Base-by-base conservation (phyloP, 2,797 vertebrate species). In the Crenuchus spilurus region DNA sequence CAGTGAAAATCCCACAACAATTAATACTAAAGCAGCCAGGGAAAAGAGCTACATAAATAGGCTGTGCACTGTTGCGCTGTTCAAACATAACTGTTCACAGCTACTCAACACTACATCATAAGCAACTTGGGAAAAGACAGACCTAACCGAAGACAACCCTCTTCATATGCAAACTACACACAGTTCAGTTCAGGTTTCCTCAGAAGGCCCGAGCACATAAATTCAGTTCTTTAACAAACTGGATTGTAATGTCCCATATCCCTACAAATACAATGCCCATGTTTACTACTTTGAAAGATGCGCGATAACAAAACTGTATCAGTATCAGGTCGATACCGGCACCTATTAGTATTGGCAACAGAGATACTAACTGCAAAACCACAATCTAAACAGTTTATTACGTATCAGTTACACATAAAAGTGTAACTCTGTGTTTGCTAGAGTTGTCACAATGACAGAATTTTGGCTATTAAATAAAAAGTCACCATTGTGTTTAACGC, bases 1-100 rank as follows among this genome's bases (percentile, higher is more conserved):
- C 67, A 78, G 49, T 73, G 62, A 70, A 77, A 72, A 61, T 68
- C 64, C 75, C 68, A 24, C 22, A 81, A 79, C 74, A 77, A 79
- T 80, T 78, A 68, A 70, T 37, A 67, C 13, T 64, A 58, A n/a
- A 31, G 44, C 64, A 70, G 62, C 30, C 33, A 65, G 51, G 31
- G 42, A 70, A 28, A 70, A 69, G 51, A 72, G 71, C 57, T 30
- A 31, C 46, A 55, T 58, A 51, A 63, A 75, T 55, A 60, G 51
- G 60, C 14, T 72, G 20, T 22, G 51, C 35, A 60, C 44, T 69
- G 22, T 51, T 72, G 6, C 62, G 9, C 6, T 24, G 52, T 37
- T 42, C 28, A 37, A 33, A 72, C 13, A 52, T 74, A 35, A 63
- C 8, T 46, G 33, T 22, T n/a, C 33, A 49, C 5, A 30, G 35